phyloP scores from a whole-genome alignment of 2,797 vertebrate species.

The Epinephelus malabaricus region DNA sequence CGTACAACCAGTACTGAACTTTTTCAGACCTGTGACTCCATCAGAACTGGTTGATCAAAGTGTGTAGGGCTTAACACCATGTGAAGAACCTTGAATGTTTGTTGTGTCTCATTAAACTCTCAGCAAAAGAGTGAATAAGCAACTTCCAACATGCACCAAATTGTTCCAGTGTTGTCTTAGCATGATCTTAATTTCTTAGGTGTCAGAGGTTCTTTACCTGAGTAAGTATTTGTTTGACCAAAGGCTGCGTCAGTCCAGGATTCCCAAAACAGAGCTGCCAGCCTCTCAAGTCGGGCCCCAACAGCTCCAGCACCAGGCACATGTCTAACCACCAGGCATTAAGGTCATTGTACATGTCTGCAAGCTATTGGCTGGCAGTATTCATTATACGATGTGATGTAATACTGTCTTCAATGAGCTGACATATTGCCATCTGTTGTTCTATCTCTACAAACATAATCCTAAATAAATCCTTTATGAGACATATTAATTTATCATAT shows the following conservation, averaged over 20 bases:
- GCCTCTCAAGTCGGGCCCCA: conserved; percentile 89
- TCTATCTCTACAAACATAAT: background rate
- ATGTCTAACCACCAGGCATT: conserved; percentile 77
- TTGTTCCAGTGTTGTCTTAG: background rate
- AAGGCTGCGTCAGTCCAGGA: conserved; percentile 83
- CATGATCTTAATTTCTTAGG: background rate
- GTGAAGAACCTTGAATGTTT: background rate
- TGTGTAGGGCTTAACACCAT: background rate
- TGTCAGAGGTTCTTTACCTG: conserved; percentile 80
- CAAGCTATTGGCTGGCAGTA: background rate
- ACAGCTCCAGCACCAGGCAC: conserved; percentile 90
- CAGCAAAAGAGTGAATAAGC: too few relatives aligned
- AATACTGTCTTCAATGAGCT: background rate
- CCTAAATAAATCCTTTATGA: background rate
- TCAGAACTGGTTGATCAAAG: background rate
- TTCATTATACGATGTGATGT: background rate
- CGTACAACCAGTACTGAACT: background rate
- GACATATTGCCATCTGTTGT: background rate
- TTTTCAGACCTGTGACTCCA: background rate
- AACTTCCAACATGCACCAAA: background rate
- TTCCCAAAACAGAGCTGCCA: conserved; percentile 83
- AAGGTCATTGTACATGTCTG: conserved; percentile 46
- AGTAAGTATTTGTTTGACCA: conserved; percentile 87
- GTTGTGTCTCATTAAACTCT: too few relatives aligned
- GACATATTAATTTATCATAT: background rate